Evolutionary conservation across 2,888 invertebrate genomes (phyloP).

Genomic region (Fissipunctia ypsillon): DNA sequence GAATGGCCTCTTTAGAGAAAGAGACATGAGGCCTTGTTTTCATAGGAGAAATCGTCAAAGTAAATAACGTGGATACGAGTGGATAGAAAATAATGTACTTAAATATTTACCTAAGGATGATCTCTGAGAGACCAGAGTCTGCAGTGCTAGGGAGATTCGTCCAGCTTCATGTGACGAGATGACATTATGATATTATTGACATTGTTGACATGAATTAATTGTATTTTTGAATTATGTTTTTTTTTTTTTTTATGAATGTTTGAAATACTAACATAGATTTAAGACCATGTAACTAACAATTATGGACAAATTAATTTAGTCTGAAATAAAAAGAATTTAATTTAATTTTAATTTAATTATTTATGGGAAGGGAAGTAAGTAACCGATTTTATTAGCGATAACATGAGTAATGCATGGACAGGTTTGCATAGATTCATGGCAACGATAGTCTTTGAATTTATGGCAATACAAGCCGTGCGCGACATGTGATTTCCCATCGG

Average conservation of each 20-base stretch:
- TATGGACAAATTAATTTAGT: no score
- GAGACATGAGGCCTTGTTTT: neutral
- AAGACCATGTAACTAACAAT: no score
- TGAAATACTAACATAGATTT: no score
- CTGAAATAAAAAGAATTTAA: no score
- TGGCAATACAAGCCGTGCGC: neutral
- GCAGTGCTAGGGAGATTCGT: no score
- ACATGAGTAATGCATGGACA: neutral
- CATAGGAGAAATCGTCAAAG: neutral
- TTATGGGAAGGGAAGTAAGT: neutral
- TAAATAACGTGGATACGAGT: neutral
- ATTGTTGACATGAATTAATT: no score
- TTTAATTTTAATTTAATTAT: no score
- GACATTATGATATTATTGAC: no score
- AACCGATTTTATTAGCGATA: neutral
- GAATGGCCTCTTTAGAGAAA: neutral
- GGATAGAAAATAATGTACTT: neutral
- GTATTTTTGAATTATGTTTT: no score
- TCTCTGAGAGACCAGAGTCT: no score
- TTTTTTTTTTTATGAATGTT: no score
- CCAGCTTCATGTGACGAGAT: no score
- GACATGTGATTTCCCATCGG: neutral
- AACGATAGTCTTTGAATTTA: neutral
- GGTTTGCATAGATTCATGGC: neutral
- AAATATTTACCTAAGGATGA: constrained; percentile 1